Percentiles rank a stretch among this genome's conserved stretches.
Evolutionary conservation across 2,888 invertebrate species (phyloP).

Genomic region (Nomada ruficornis): DNA sequence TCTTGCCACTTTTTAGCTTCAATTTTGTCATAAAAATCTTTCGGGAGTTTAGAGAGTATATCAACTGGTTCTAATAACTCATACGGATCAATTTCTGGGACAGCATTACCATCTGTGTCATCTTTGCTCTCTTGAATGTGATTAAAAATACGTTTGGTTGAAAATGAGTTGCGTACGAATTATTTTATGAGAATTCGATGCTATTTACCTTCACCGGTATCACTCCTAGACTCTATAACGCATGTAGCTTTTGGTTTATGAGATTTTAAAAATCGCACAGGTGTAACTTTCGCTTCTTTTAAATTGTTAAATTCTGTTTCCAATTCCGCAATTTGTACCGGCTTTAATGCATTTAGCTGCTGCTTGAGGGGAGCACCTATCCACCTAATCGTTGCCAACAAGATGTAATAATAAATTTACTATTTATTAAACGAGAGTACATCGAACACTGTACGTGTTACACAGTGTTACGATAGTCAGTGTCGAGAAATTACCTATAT

Average conservation of each 20-base stretch:
- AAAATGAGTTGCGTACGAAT: background rate
- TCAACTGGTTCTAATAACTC: slow-evolving; percentile 97
- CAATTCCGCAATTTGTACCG: slow-evolving; percentile 95
- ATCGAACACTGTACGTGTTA: background rate
- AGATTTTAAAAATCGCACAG: slow-evolving; percentile 91
- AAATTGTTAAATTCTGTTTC: slow-evolving; percentile 94
- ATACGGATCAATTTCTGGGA: slow-evolving; percentile 92
- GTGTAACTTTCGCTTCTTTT: slow-evolving; percentile 88
- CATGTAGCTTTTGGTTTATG: slow-evolving; percentile 90
- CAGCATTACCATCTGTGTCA: slow-evolving; percentile 86
- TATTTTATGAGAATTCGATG: slow-evolving; percentile 17
- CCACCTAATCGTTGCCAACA: slow-evolving; percentile 87
- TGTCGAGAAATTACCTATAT: slow-evolving; percentile 87
- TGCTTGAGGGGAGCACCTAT: slow-evolving; percentile 92
- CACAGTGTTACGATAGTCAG: background rate
- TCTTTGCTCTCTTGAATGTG: slow-evolving; percentile 85
- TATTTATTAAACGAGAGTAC: background rate
- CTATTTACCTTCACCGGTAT: slow-evolving; percentile 84
- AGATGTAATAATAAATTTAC: background rate
- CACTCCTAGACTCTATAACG: slow-evolving; percentile 85
- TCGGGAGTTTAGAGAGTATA: slow-evolving; percentile 95
- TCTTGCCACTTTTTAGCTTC: slow-evolving; percentile 99
- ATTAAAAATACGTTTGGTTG: slow-evolving; percentile 16
- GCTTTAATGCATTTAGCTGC: slow-evolving; percentile 93
- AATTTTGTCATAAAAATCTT: slow-evolving; percentile 97